Conservation (phyloP, 2,888 invertebrate genomes). For the Parnassius mnemosyne region DNA sequence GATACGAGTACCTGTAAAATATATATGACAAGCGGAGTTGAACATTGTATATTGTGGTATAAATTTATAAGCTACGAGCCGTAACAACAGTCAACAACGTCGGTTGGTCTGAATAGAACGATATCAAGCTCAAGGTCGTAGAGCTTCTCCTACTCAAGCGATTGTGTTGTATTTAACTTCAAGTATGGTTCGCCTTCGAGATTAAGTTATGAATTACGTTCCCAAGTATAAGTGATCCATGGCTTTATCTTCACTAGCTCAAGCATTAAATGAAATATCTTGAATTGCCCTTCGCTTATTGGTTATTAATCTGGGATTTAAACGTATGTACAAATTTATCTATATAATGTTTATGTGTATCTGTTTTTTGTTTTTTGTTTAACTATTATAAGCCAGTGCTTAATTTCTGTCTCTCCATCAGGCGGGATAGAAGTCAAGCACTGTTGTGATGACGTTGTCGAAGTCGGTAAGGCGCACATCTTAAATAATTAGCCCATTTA, state of each 20-base stretch:
- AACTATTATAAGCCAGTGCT: too few species aligned
- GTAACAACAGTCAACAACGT: conserved; percentile 1
- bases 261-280: background rate
- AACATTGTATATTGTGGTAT: background rate
- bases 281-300: too few species aligned
- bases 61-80: conserved; percentile 17
- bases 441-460: too few species aligned
- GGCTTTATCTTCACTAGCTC: background rate
- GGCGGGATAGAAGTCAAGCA: too few species aligned
- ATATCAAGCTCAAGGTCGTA: conserved; percentile 23
- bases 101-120: conserved; percentile 22
- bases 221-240: background rate
- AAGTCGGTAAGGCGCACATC: too few species aligned
- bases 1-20: too few species aligned
- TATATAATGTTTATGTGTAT: too few species aligned
- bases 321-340: too few species aligned
- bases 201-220: conserved; percentile 10
- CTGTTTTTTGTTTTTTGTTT: too few species aligned
- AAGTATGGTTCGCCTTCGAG: conserved; percentile 11
- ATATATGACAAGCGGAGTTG: background rate
- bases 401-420: too few species aligned
- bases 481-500: too few species aligned
- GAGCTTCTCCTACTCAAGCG: conserved; percentile 9
- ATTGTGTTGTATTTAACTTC: conserved; percentile 17
- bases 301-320: too few species aligned